Evolutionary conservation across 1,140 invertebrate genomes (phyloP).

Genomic region (Drusus annulatus): DNA sequence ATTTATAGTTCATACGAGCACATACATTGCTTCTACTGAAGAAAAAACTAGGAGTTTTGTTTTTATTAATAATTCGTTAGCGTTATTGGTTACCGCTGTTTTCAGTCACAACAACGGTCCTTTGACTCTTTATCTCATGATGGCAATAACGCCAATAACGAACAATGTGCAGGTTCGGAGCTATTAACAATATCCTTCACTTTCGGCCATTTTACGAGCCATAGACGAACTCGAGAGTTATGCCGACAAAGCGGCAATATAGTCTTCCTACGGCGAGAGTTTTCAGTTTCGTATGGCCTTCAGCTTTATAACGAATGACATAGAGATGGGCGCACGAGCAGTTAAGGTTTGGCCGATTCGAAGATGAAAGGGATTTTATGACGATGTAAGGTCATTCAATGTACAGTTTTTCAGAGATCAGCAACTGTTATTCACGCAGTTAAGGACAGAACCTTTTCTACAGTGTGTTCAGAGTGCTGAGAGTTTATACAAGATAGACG

Average conservation of each 20-base stretch:
- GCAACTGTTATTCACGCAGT: too few relatives aligned
- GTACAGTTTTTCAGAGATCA: too few relatives aligned
- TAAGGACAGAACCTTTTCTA: too few relatives aligned
- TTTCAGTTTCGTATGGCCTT: slow-evolving; percentile 34
- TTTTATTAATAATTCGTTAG: too few relatives aligned
- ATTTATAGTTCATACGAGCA: too few relatives aligned
- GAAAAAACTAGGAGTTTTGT: too few relatives aligned
- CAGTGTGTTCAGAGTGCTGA: too few relatives aligned
- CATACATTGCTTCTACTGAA: too few relatives aligned
- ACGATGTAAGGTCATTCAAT: not conserved
- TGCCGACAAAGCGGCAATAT: slow-evolving; percentile 13
- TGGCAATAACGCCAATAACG: too few relatives aligned
- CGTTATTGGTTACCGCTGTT: not conserved
- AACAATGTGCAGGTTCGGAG: not conserved
- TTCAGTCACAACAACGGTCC: not conserved
- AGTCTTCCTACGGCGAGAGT: not conserved
- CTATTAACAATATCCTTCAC: slow-evolving; percentile 28
- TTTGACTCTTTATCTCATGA: not conserved
- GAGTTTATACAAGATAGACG: too few relatives aligned
- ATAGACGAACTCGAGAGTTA: not conserved
- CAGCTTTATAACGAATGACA: not conserved
- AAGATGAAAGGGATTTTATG: slow-evolving; percentile 23
- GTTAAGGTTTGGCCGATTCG: slow-evolving; percentile 9
- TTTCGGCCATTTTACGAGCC: slow-evolving; percentile 13
- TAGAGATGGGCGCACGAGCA: too few relatives aligned